Base-by-base conservation (phyloP, 2,888 invertebrate species). In the Hirtodrosophila histrioides region DNA sequence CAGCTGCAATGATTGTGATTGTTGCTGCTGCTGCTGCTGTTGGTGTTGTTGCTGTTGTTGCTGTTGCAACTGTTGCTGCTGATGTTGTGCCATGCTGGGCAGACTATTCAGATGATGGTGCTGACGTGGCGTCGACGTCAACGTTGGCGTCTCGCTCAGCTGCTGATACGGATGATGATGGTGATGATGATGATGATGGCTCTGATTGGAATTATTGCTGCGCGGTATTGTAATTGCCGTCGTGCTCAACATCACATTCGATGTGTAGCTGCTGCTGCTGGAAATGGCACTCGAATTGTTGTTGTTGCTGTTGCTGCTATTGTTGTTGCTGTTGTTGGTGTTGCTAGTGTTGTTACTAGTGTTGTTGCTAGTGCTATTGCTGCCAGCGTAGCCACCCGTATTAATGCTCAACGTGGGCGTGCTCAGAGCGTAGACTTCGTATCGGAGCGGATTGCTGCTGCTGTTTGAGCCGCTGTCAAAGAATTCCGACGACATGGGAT, bases 401-500 rank as follows among this genome's bases (percentile, higher is more conserved):
- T 88, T 85, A 31, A 88, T 83, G 56, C 62, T 80, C 51, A 86
- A 44, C 29, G 88, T 67, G 43, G 88, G 88, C 67, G 82, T 86
- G 60, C 84, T 82, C 43, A 90, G 72, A 12, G 91, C 81, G 72
- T 88, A 91, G 56, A 91, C 58, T 69, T 91, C 91, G 79, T 90
- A 91, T 73, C 91, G 91, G 63, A 91, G 65, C 49, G 90, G 79
- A 78, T 91, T 91, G 81, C 88, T 91, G 84, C 86, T 88, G 78
- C 91, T 90, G 73, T 90, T 91, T 62, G 92, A 91, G 76, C 91
- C 90, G 63, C 86, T 90, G 88, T 91, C 91, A 86, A 91, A 91
- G 80, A 91, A 90, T 81, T 91, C 92, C 72, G 91, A 89, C 84
- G 91, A 90, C 89, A 91, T 90, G 81, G 91, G 82, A 80, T 89